Base-by-base conservation (phyloP, 92 coral and sea anemone species). In the Zoanthus sansibaricus region DNA sequence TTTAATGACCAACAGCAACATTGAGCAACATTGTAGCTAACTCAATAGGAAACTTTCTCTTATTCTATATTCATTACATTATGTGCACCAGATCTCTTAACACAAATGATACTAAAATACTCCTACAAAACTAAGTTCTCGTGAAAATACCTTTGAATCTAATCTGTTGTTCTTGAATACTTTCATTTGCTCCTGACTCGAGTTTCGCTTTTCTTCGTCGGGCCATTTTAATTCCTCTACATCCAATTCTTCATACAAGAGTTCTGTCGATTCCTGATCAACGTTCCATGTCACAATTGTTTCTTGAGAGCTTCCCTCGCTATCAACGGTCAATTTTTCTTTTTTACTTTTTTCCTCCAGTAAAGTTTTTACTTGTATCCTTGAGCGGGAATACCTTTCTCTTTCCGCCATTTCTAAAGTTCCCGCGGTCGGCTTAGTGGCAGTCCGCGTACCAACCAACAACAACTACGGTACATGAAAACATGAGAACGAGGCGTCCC, bases 221-320 rank as follows among this genome's bases (percentile, higher is more conserved):
- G 99, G 98, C 99, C 99, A 96, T 73, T 84, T 88, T 86, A 96
- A 89, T 80, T 93, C 93, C 49, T 90, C 73, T 0, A 93, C 95
- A 44, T 94, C 98, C 16, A 94, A 90, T 51, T 94, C 98, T 69
- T 61, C 77, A 78, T 62, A 83, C 55, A 74, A 75, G 32, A 86
- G 70, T 58, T 92, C 90, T 9, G 92, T 86, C 33, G 92, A 82
- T 72, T 86, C n/a, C 67, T 80, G 89, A 33, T 89, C 77, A 52
- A 82, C 25, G 47, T 72, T 56, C 92, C 92, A 92, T 8, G 86
- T 74, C 13, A 84, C 74, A 16, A 67, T 85, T 7, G 90, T 75
- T 31, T 76, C 88, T 17, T 61, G 64, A 13, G 86, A n/a, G 7
- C 71, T 48, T 44, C 12, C 52, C 1, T 88, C 71, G 16, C 75